Conservation (phyloP, 2,797 vertebrate species). For the Dryobates pubescens region DNA sequence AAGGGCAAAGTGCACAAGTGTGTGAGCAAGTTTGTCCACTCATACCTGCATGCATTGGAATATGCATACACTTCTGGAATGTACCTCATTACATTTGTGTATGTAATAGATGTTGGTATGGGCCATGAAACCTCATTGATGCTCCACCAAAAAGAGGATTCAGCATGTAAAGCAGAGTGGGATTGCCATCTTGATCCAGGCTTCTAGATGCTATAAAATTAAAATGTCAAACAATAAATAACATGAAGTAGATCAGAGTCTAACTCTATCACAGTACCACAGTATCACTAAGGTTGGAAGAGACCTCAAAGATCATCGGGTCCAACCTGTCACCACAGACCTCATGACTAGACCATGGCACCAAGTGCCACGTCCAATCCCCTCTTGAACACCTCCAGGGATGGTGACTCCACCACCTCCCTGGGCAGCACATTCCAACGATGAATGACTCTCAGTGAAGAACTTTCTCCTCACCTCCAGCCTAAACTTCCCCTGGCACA, state of each 20-base stretch:
- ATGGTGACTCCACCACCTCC: too few species aligned
- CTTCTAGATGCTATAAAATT: background rate
- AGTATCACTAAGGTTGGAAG: too few species aligned
- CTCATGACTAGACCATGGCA: too few species aligned
- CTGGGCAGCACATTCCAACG: too few species aligned
- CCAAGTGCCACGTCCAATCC: too few species aligned
- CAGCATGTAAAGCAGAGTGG: background rate
- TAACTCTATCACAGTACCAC: background rate
- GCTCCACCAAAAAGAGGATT: background rate
- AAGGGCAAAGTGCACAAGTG: background rate
- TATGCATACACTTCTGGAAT: background rate
- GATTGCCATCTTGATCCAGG: background rate
- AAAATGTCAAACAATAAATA: background rate
- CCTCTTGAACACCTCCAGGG: too few species aligned
- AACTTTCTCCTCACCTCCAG: too few species aligned
- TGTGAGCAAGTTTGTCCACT: background rate
- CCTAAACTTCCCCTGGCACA: too few species aligned
- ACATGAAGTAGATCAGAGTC: background rate
- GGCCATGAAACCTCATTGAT: background rate
- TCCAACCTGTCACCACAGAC: too few species aligned
- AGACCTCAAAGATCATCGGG: too few species aligned
- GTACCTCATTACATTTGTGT: background rate
- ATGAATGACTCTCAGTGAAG: too few species aligned
- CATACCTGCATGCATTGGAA: accelerated
- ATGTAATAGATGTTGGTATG: background rate